Base-by-base conservation (phyloP, 2,113 vertebrate species). In the Vidua macroura region DNA sequence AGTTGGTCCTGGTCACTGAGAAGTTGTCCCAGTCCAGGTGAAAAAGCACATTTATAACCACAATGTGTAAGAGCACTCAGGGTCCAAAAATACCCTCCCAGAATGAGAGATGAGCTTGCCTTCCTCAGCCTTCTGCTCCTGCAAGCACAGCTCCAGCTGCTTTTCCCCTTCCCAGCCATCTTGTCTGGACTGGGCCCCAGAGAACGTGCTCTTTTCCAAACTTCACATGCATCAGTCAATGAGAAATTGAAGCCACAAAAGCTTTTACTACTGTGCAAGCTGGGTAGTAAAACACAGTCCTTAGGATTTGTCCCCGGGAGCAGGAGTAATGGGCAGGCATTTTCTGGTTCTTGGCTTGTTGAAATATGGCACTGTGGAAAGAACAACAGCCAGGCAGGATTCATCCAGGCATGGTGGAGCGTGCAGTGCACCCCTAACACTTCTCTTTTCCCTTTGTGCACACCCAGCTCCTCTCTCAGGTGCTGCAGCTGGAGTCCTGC, bases 401-500 rank as follows among this genome's bases (percentile, higher is more conserved):
- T 41, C 59, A 86, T 69, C 23, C 12, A 20, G 1, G 7, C 5
- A 11, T 53, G 35, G 21, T 80, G 62, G 55, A 68, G 39, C 0
- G 0, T 70, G 68, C 43, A 56, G 72, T 10, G 62, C 82, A 37
- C 44, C 83, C 20, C 63, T 91, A 37, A 95, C 69, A 60, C 75
- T 62, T 82, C 52, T 72, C 28, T 28, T 81, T 35, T 82, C 58
- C 31, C 63, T 95, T 22, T 91, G 31, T 92, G 82, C 49, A 55
- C 78, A 62, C 88, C 35, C 91, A 98, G 98, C 96, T 98, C 83
- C 63, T 98, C 93, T 97, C 97, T 88, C 93, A 59, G 80, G 77
- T 97, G 39, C 91, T 98, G 79, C 97, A 97, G 91, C 80, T 99
- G 92, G 97, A 94, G 55, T 95, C 98, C 28, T 99, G 99, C 93